A percentile compares a stretch with the other conserved stretches of the same genome.
phyloP scores from a whole-genome alignment of 2,797 vertebrate genomes.

The Amniataba percoides region DNA sequence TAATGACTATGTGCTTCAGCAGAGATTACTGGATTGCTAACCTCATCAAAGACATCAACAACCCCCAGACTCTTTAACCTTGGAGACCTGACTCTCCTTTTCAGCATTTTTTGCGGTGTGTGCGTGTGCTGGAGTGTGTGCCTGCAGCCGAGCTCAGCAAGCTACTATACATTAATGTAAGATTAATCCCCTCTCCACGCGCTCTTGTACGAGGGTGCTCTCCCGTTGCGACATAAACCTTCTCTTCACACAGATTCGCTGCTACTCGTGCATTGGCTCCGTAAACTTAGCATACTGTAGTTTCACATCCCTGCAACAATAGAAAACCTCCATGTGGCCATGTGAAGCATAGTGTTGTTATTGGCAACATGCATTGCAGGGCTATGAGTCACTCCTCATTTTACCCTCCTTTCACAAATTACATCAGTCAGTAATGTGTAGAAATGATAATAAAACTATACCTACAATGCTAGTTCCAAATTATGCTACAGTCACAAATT shows the following conservation, averaged over 20 bases:
- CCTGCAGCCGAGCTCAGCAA: conserved; percentile 49
- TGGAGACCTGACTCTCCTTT: conserved; percentile 70
- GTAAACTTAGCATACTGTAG: background rate
- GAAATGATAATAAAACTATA: background rate
- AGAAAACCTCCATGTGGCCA: background rate
- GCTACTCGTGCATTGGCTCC: conserved; percentile 17
- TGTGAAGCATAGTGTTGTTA: conserved; percentile 16
- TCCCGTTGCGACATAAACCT: conserved; percentile 22
- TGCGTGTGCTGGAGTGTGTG: conserved; percentile 11
- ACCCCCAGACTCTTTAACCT: conserved; percentile 74
- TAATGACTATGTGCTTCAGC: conserved; percentile 67
- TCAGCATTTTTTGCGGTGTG: conserved; percentile 68
- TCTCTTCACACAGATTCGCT: conserved; percentile 19
- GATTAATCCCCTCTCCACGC: conserved; percentile 58
- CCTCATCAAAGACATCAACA: conserved; percentile 78
- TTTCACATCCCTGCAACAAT: conserved; percentile 6
- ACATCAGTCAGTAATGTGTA: background rate
- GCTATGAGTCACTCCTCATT: conserved; percentile 10
- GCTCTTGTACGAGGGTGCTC: conserved; percentile 39
- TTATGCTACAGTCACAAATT: background rate
- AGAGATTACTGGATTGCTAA: conserved; percentile 71
- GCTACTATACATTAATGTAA: conserved; percentile 65
- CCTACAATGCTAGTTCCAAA: background rate
- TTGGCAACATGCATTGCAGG: conserved; percentile 1
- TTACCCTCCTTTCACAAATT: background rate